Percentiles rank a stretch among this genome's conserved stretches.
Conservation (phyloP, 2,888 invertebrate genomes). For the Macropis europaea region DNA sequence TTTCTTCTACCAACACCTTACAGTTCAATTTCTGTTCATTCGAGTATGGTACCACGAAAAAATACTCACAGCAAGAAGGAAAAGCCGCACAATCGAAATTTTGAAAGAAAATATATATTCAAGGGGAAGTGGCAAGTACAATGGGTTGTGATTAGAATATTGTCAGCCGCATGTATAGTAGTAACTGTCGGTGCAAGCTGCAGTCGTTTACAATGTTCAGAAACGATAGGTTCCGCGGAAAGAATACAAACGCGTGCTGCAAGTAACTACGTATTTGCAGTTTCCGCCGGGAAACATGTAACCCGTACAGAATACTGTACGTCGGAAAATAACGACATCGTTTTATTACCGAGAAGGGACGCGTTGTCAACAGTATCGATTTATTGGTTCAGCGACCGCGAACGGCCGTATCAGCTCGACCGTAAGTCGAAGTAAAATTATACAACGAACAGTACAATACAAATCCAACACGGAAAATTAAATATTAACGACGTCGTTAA, state of each 20-base stretch:
- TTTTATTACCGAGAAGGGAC: slow-evolving; percentile 18
- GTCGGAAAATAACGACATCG: slow-evolving; percentile 8
- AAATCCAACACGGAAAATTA: too few species aligned
- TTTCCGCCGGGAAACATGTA: slow-evolving; percentile 12
- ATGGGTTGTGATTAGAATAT: too few species aligned
- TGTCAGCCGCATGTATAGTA: too few species aligned
- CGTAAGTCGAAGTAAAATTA: slow-evolving; percentile 11
- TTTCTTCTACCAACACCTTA: too few species aligned
- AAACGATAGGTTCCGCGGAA: slow-evolving; percentile 3
- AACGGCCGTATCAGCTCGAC: not conserved
- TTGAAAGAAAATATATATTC: too few species aligned
- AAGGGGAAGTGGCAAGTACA: too few species aligned
- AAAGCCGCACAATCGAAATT: too few species aligned
- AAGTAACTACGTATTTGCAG: slow-evolving; percentile 9
- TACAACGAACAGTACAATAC: not conserved
- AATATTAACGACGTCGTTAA: too few species aligned
- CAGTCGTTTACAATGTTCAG: slow-evolving; percentile 15
- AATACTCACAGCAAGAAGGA: too few species aligned
- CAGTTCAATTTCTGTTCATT: too few species aligned
- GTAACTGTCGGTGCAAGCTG: not conserved
- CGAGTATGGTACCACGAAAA: too few species aligned
- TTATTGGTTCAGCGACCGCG: slow-evolving; percentile 10
- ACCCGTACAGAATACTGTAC: not conserved
- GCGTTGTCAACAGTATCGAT: slow-evolving; percentile 6
- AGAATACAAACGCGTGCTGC: slow-evolving; percentile 2